Evolutionary conservation across 2,113 vertebrate genomes (phyloP), one percentile per base, ranked within the genome.

Genomic region (Mola mola): DNA sequence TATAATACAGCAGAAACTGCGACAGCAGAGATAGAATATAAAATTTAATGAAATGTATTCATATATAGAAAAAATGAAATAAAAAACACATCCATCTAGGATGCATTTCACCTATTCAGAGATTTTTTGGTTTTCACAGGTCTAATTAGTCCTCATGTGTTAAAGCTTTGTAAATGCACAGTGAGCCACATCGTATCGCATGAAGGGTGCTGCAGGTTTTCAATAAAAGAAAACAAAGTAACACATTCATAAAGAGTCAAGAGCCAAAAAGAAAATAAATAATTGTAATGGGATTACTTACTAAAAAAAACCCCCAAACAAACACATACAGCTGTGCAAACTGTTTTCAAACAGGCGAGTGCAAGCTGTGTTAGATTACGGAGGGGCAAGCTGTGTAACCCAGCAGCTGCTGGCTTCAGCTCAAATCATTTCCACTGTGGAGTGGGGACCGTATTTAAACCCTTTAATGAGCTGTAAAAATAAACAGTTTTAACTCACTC

Each of bases 371-470:
- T 4, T 22, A n/a, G 12, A 58, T 21, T 21, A 62, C 47, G 47
- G 26, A 75, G 16, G 25, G 26, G 15, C 21, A 56, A 37, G 42
- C 41, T 31, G 49, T 36, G 24, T 17, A 53, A 4, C 21, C n/a
- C 19, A 64, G 36, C 41, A 58, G 21, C 59, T 49, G 49, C 36
- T 63, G 46, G 17, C 12, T 70, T 62, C 44, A 57, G 7, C 12
- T 51, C 33, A 51, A 57, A 58, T 63, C 2, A 42, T 57, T 66
- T 75, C 43, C 51, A 55, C 38, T 52, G 40, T 71, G 37, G n/a
- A 57, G 48, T 33, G 21, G n/a, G 20, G 48, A 50, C 28, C 26
- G 6, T 12, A n/a, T 65, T 65, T 24, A 24, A 60, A 2, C 12
- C 8, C n/a, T n/a, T n/a, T n/a, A n/a, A 29, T 29, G 28, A 29